Conservation (phyloP, 2,113 vertebrate species). For the Hippoglossus stenolepis region DNA sequence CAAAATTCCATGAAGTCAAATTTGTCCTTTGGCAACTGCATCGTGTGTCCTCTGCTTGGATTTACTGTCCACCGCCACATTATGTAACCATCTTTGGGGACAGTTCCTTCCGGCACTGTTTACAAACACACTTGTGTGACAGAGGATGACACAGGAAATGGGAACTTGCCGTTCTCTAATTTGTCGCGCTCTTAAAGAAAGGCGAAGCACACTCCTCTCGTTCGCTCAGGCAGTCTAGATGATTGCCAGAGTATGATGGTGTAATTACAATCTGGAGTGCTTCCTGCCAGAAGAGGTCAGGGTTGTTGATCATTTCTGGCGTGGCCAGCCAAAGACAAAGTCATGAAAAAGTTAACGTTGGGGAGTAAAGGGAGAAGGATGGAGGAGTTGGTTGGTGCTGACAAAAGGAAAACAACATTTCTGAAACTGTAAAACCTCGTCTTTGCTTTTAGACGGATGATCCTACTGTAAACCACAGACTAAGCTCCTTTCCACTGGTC, state of each 20-base stretch:
- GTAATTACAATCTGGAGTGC: constrained; percentile 13
- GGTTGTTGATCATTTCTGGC: constrained; percentile 6
- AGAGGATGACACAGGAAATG: constrained; percentile 4
- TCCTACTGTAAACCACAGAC: neutral
- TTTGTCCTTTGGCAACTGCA: constrained; percentile 49
- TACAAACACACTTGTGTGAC: constrained; percentile 40
- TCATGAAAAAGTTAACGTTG: neutral
- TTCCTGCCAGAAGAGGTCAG: constrained; percentile 24
- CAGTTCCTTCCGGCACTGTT: constrained; percentile 42
- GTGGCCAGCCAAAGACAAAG: neutral
- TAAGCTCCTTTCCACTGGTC: neutral
- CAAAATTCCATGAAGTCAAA: constrained; percentile 57
- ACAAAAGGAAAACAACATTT: neutral
- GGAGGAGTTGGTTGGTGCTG: neutral
- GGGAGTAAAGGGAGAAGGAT: neutral
- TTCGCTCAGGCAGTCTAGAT: neutral
- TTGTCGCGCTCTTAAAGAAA: neutral
- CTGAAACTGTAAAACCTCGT: neutral
- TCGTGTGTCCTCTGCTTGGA: constrained; percentile 60
- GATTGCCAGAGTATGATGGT: constrained; percentile 3
- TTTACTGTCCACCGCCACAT: constrained; percentile 41
- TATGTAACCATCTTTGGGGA: constrained; percentile 57
- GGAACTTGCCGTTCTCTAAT: neutral
- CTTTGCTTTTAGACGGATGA: neutral
- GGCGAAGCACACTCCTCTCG: neutral